These are phyloP conservation scores for Ptychobarbus kaznakovi DNA, from an alignment of 2,797 vertebrate species.

Conservation along the genomic window DNA sequence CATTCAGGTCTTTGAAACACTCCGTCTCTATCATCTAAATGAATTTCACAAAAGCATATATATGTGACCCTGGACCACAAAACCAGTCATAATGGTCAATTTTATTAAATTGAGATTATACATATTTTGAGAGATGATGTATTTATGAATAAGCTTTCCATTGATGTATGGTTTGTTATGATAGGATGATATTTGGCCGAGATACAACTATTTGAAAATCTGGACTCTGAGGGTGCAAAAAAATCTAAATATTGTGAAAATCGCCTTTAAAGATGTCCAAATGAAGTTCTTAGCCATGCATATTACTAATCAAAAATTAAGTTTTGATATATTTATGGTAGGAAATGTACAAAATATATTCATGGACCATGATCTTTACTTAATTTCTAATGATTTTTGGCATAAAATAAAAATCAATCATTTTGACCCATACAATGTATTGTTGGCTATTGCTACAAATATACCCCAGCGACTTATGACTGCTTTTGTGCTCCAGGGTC, in stretches of 20 bases:
- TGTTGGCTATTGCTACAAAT: neutral
- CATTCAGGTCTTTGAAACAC: slow-evolving; percentile 85
- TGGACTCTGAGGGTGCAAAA: neutral
- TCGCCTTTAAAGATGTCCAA: neutral
- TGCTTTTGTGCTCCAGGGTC: neutral
- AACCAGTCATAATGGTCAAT: neutral
- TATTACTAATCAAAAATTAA: neutral
- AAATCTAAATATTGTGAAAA: neutral
- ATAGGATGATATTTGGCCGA: neutral
- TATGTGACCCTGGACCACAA: neutral
- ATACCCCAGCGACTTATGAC: no score
- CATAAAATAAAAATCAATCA: neutral
- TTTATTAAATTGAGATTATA: neutral
- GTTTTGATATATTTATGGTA: neutral
- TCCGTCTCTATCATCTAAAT: slow-evolving; percentile 83
- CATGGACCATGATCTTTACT: neutral
- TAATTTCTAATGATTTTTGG: neutral
- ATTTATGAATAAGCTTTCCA: neutral
- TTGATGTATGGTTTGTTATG: no score
- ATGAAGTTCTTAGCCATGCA: neutral
- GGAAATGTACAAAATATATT: neutral
- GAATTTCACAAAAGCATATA: neutral
- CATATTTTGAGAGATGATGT: neutral
- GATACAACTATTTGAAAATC: no score
- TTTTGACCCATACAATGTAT: neutral